Percentiles rank a stretch among this genome's conserved stretches.
Evolutionary conservation across 2,797 vertebrate genomes (phyloP).

Genomic region (Tympanoctomys barrerae): DNA sequence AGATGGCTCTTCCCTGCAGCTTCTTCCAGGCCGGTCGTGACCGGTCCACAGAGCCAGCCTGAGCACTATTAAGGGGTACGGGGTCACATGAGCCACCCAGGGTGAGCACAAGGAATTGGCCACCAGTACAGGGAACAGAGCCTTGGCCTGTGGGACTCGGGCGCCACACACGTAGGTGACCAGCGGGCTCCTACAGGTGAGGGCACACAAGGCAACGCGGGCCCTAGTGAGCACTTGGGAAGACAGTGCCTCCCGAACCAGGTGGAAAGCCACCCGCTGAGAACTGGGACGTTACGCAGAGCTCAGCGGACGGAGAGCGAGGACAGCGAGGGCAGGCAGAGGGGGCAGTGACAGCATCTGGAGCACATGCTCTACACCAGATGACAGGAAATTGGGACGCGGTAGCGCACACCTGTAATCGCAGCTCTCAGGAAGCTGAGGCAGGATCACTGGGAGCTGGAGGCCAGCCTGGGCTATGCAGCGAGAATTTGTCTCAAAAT

Average conservation of each 20-base stretch:
- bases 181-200: no score
- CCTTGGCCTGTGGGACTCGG: neutral
- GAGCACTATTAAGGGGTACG: neutral
- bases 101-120: neutral
- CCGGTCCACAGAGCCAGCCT: neutral
- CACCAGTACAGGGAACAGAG: no score
- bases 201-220: neutral
- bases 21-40: neutral
- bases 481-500: neutral
- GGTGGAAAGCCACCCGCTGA: neutral
- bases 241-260: neutral
- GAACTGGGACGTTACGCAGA: neutral
- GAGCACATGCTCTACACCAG: neutral
- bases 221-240: neutral
- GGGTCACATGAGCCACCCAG: neutral
- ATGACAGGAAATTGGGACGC: neutral
- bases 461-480: neutral
- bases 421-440: neutral
- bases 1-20: neutral
- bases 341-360: no score
- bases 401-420: neutral
- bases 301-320: neutral
- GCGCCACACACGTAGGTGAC: neutral
- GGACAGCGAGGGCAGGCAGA: neutral
- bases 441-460: neutral